A percentile compares a stretch with the other conserved stretches of the same genome.
Evolutionary conservation across 2,113 vertebrate species (phyloP).

Genomic region (Lycaon pictus): DNA sequence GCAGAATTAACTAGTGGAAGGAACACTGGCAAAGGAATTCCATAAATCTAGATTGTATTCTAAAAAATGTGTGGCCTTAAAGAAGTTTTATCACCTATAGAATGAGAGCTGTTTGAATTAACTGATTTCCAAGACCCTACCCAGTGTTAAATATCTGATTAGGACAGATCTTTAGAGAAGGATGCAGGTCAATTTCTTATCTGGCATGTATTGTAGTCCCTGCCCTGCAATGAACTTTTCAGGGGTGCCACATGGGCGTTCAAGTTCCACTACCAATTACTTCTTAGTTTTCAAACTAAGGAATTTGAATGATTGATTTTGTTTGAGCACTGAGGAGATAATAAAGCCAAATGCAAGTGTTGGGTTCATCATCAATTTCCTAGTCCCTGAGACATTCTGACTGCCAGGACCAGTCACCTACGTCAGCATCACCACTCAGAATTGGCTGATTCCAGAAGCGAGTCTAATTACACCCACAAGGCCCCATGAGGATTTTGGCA

Average conservation of each 20-base stretch:
- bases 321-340: not conserved
- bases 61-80: not conserved
- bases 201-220: not conserved
- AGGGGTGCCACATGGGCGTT: not conserved
- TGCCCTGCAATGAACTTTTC: not conserved
- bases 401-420: conserved; percentile 55
- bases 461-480: conserved; percentile 79
- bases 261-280: not conserved
- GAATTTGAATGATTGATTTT: not conserved
- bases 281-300: not conserved
- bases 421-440: conserved; percentile 51
- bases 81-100: not conserved
- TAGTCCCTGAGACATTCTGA: conserved; percentile 68
- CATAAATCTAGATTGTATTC: not conserved
- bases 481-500: conserved; percentile 79
- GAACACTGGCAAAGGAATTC: not conserved
- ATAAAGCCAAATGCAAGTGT: not conserved
- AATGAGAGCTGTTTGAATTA: not conserved
- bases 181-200: not conserved
- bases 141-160: not conserved
- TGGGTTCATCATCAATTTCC: not conserved
- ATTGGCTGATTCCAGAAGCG: conserved; percentile 37
- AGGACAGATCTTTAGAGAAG: not conserved
- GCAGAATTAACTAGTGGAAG: not conserved
- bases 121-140: not conserved